phyloP scores from a whole-genome alignment of 2,113 vertebrate genomes.

The Actinemys pallida region DNA sequence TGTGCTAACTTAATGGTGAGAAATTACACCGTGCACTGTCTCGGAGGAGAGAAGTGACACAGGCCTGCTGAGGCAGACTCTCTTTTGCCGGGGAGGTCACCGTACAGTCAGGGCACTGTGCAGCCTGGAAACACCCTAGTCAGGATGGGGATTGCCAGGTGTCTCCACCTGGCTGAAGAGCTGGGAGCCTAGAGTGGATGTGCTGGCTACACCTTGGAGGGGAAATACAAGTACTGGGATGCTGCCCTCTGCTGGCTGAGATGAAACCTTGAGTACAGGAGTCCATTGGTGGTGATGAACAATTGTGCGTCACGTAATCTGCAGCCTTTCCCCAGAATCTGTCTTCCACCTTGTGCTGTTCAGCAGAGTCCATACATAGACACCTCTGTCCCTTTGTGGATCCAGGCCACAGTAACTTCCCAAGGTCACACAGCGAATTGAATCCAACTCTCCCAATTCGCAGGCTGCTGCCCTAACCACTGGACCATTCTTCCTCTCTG shows the following conservation, averaged over 20 bases:
- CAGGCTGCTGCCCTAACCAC: background rate
- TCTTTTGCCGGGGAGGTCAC: background rate
- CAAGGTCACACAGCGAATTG: background rate
- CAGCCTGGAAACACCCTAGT: no score
- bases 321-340: no score
- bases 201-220: background rate
- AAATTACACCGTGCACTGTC: background rate
- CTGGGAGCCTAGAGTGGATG: background rate
- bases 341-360: background rate
- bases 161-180: background rate
- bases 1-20: background rate
- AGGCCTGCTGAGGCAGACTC: background rate
- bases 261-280: no score
- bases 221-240: background rate
- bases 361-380: no score
- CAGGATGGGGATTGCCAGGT: background rate
- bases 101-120: background rate
- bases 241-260: no score
- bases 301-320: no score
- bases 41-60: background rate
- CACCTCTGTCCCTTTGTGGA: no score
- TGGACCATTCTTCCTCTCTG: background rate
- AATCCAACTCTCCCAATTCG: background rate
- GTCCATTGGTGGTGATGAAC: no score
- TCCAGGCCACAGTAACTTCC: background rate